These are phyloP conservation scores for Helicoverpa assulta DNA, from an alignment of 2,888 invertebrate species.

Conservation along the genomic window DNA sequence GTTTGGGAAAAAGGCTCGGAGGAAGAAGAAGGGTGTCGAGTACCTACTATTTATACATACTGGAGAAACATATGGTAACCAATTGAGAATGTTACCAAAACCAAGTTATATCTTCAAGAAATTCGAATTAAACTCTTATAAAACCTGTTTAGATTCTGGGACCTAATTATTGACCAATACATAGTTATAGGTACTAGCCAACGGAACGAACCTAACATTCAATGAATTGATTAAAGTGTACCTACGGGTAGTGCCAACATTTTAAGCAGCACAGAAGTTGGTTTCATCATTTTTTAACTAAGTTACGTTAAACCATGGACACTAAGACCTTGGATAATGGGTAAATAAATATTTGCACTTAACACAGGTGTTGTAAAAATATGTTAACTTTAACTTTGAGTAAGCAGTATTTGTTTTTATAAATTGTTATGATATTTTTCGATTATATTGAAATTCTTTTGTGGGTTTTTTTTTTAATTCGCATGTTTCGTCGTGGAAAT, in stretches of 20 bases:
- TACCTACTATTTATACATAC: too few relatives aligned
- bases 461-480: too few relatives aligned
- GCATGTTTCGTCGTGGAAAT: too few relatives aligned
- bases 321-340: conserved; percentile 21
- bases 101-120: neutral
- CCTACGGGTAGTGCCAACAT: conserved; percentile 1
- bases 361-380: conserved; percentile 6
- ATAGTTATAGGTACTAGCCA: neutral
- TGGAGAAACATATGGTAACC: neutral
- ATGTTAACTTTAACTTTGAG: neutral
- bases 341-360: conserved; percentile 25
- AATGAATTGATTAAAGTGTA: conserved; percentile 14
- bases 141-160: conserved; percentile 2
- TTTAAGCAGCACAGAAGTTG: neutral
- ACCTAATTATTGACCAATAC: conserved; percentile 3
- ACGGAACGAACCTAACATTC: conserved; percentile 3
- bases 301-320: conserved; percentile 1
- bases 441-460: neutral
- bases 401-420: neutral
- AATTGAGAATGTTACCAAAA: neutral
- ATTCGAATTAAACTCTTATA: neutral
- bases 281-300: conserved; percentile 20
- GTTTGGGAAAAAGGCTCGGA: too few relatives aligned
- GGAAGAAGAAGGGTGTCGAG: too few relatives aligned
- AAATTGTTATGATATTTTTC: neutral